Base-by-base conservation (phyloP, 2,888 invertebrate species). In the Colletes collaris region DNA sequence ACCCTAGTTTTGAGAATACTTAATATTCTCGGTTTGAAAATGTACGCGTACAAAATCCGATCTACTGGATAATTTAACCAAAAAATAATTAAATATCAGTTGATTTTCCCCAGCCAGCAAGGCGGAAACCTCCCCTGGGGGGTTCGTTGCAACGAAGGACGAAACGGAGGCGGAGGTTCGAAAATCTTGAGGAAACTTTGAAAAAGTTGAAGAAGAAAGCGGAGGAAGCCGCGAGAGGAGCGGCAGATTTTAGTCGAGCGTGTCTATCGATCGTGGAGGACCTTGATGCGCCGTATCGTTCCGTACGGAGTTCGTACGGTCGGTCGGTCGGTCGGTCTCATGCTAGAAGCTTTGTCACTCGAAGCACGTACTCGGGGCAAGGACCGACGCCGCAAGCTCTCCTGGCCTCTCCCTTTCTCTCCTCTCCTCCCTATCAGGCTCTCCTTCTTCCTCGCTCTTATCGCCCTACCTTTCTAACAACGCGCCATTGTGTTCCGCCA, bases 361-460 rank as follows among this genome's bases (percentile, higher is more conserved):
- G 85, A 89, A 91, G 90, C 92, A 93, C 92, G 92, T 93, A 92
- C 92, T 89, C 91, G 90, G 93, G 92, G 93, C 93, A 93, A 93
- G 91, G 92, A 93, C 92, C 93, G 88, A 87, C 84, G 93, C 92
- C 92, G 92, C 92, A 92, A 92, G 92, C 92, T 92, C 92, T 85
- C 87, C 87, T 83, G 64, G 75, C 81, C 75, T 76, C 86, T 81
- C 66, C 79, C 79, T 78, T 81, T 84, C 86, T 83, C 83, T 69
- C 72, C 77, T 71, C 76, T 79, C 78, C 77, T 68, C 72, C 79
- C 82, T 75, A 79, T 83, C 76, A 40, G 79, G 81, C 83, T 83
- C 78, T 81, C 76, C 58, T 76, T 76, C 81, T 72, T 69, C 40
- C 85, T 76, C 82, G 66, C 87, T 80, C 81, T 82, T 81, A 79